These are phyloP conservation scores for Rhadinocentrus ornatus DNA, from an alignment of 2,797 vertebrate genomes.

Conservation along the genomic window DNA sequence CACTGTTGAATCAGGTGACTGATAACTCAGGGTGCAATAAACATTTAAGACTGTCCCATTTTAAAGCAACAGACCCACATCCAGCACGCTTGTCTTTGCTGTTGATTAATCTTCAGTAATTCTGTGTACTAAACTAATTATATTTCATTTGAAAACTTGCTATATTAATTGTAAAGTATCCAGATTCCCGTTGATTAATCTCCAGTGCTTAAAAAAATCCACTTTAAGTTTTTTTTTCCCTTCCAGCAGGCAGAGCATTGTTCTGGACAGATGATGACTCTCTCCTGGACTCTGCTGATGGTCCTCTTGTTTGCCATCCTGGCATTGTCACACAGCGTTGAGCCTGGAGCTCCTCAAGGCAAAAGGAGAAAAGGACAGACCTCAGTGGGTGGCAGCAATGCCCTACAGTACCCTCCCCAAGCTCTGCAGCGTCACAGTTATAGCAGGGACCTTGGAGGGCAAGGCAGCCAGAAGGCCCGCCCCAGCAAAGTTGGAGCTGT, in stretches of 20 bases:
- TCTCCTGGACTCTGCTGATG: conserved; percentile 67
- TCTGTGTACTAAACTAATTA: background rate
- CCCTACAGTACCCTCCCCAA: conserved; percentile 77
- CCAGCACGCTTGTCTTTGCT: too few relatives aligned
- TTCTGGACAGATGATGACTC: conserved; percentile 66
- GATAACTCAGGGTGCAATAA: too few relatives aligned
- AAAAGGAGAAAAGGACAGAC: conserved; percentile 67
- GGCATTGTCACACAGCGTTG: conserved; percentile 58
- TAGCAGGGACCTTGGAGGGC: conserved; percentile 70
- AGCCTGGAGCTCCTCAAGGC: conserved; percentile 60
- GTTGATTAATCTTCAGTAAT: too few relatives aligned
- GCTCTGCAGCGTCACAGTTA: conserved; percentile 72
- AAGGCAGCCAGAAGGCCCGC: conserved; percentile 74
- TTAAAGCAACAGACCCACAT: too few relatives aligned
- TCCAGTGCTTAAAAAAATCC: background rate
- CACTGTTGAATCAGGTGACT: too few relatives aligned
- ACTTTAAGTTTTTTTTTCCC: background rate
- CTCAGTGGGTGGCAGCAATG: conserved; percentile 65
- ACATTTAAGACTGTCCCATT: too few relatives aligned
- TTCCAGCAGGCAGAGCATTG: conserved; percentile 69
- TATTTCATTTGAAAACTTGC: background rate
- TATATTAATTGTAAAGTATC: background rate
- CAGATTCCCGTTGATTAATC: background rate
- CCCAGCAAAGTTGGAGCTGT: conserved; percentile 68
- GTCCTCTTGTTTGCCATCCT: conserved; percentile 64